phyloP scores from a whole-genome alignment of 2,797 vertebrate genomes.

The Tokudaia muenninki region DNA sequence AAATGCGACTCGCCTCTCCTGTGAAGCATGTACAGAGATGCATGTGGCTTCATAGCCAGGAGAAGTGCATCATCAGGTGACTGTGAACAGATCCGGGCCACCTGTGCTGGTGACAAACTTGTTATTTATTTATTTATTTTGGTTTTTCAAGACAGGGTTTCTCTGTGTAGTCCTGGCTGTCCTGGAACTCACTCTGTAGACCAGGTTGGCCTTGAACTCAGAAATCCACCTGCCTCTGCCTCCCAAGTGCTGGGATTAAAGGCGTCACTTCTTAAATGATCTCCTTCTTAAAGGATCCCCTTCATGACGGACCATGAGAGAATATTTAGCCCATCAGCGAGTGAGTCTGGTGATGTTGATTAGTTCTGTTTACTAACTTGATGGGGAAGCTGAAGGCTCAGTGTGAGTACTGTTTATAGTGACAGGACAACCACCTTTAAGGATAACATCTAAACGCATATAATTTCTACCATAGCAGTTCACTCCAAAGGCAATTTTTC shows the following conservation, averaged over 20 bases:
- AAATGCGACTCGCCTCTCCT: background rate
- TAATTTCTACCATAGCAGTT: constrained; percentile 44
- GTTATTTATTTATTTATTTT: no score
- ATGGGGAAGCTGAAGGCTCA: constrained; percentile 64
- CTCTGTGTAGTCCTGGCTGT: no score
- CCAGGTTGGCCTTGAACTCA: no score
- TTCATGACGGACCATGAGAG: constrained; percentile 11
- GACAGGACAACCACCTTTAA: constrained; percentile 64
- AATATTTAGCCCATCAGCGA: constrained; percentile 57
- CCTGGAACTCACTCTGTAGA: no score
- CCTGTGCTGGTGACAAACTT: constrained; percentile 49
- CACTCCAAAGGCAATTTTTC: background rate
- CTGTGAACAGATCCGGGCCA: constrained; percentile 64
- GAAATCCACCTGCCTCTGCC: no score
- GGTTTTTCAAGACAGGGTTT: no score
- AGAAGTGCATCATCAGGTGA: constrained; percentile 62
- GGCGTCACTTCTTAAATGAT: no score
- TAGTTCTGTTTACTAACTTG: constrained; percentile 29
- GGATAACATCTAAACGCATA: constrained; percentile 62
- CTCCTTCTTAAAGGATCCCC: constrained; percentile 39
- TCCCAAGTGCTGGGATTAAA: no score
- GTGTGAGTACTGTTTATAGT: constrained; percentile 28
- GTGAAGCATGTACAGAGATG: constrained; percentile 41
- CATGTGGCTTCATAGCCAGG: constrained; percentile 23
- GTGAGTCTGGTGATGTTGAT: constrained; percentile 48